Evolutionary conservation across 37 sponge, comb jelly and placozoan species (phyloP), one percentile per base, ranked within the genome.

Genomic region (Aphrocallistes beatrix): DNA sequence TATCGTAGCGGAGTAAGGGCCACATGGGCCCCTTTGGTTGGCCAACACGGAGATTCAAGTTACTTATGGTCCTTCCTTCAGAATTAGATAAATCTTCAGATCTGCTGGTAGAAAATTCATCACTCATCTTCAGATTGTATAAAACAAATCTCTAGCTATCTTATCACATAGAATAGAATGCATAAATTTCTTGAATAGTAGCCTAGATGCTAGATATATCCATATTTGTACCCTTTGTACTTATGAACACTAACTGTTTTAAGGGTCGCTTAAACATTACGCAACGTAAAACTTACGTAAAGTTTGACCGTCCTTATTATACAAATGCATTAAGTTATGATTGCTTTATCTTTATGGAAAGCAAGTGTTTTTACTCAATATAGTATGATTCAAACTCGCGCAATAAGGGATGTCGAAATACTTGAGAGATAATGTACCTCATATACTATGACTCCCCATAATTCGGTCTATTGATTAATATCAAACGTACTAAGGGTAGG

Each of bases 1-100:
- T 16, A 60, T 60, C 25, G 25, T 28, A 13, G 34, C 21, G 75
- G 25, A 60, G 34, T 60, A 60, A 60, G 8, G 75, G 34, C 75
- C 34, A 60, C 34, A 28, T 60, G 75, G 75, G 75, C 8, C 75
- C 34, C 17, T 60, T 60, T 60, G 8, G 75, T 60, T 60, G 75
- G 75, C 75, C 75, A 60, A 60, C n/a, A 60, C 75, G 75, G 21
- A 60, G 75, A 60, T 19, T 60, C 75, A 28, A 60, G 75, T 60
- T 60, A 60, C 21, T 60, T 3, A 60, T 19, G 75, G 75, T 13
- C 75, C 75, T 60, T 60, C 75, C 75, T 13, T 60, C n/a, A 21
- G 8, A 60, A 32, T 60, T 60, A 32, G 75, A 13, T 60, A 30
- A 60, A 60, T 19, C 8, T 19, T 60, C 49, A 47, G 49, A 17